Evolutionary conservation across 2,113 vertebrate genomes (phyloP).

Genomic region (Nothobranchius furzeri): DNA sequence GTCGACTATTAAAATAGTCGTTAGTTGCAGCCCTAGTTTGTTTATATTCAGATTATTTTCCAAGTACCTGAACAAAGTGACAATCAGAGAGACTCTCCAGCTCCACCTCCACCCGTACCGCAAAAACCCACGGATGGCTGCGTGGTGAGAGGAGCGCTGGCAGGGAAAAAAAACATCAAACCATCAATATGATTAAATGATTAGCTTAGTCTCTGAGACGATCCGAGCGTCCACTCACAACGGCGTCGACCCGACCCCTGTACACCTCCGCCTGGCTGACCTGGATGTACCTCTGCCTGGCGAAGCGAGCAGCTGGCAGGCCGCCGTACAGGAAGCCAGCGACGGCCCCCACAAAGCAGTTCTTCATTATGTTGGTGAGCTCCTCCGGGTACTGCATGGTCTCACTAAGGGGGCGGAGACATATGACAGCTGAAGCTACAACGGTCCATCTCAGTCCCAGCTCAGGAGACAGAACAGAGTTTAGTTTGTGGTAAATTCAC

Average conservation of each 20-base stretch:
- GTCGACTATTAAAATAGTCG: too few relatives aligned
- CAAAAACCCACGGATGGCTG: conserved; percentile 87
- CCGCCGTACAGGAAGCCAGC: conserved; percentile 88
- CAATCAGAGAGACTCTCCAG: conserved; percentile 88
- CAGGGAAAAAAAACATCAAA: not conserved
- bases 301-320: conserved; percentile 85
- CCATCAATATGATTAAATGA: not conserved
- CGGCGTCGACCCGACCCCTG: conserved; percentile 84
- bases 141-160: conserved; percentile 87
- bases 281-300: conserved; percentile 83
- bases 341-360: conserved; percentile 71
- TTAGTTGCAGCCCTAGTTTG: too few relatives aligned
- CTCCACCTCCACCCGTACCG: conserved; percentile 95
- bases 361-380: conserved; percentile 75
- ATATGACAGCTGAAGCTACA: not conserved
- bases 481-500: too few relatives aligned
- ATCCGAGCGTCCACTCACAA: conserved; percentile 77
- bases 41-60: too few relatives aligned
- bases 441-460: too few relatives aligned
- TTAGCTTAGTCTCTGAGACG: too few relatives aligned
- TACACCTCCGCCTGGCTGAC: conserved; percentile 86
- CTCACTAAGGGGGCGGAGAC: conserved; percentile 70
- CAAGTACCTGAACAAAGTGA: conserved; percentile 90
- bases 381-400: conserved; percentile 80
- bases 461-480: too few relatives aligned